Conservation (phyloP, 2,888 invertebrate species). For the Hirtodrosophila trivittata region DNA sequence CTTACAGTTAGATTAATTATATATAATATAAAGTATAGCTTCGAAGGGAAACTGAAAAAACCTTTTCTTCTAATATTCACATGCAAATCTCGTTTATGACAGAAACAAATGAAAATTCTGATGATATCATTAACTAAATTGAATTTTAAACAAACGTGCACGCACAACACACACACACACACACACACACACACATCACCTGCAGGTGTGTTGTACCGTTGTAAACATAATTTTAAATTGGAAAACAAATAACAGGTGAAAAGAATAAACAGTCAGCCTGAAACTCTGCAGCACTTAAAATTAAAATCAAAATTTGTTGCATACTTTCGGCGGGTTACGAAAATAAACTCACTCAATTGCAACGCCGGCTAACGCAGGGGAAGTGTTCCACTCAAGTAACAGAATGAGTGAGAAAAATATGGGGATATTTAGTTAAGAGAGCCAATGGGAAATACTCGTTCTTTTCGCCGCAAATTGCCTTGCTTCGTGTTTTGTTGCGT, state of each 20-base stretch:
- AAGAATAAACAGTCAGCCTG: slow-evolving; percentile 1
- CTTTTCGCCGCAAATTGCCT: slow-evolving; percentile 44
- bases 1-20: no score
- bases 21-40: no score
- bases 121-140: slow-evolving; percentile 70
- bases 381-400: not conserved
- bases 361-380: not conserved
- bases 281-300: slow-evolving; percentile 34
- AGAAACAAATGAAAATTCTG: slow-evolving; percentile 66
- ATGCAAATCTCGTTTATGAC: slow-evolving; percentile 38
- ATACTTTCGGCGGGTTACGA: slow-evolving; percentile 25
- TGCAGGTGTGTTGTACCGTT: no score
- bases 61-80: not conserved
- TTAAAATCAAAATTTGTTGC: slow-evolving; percentile 17
- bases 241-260: no score
- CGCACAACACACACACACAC: slow-evolving; percentile 7
- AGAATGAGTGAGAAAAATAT: not conserved
- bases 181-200: not conserved
- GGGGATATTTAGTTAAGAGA: slow-evolving; percentile 15
- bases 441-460: slow-evolving; percentile 12
- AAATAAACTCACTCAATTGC: slow-evolving; percentile 11
- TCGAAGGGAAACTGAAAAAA: slow-evolving; percentile 1
- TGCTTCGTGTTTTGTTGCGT: slow-evolving; percentile 20
- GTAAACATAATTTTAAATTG: no score
- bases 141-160: slow-evolving; percentile 51